Percentiles rank a stretch among this genome's conserved stretches.
phyloP scores from a whole-genome alignment of 2,797 vertebrate genomes.

The Tapera naevia region DNA sequence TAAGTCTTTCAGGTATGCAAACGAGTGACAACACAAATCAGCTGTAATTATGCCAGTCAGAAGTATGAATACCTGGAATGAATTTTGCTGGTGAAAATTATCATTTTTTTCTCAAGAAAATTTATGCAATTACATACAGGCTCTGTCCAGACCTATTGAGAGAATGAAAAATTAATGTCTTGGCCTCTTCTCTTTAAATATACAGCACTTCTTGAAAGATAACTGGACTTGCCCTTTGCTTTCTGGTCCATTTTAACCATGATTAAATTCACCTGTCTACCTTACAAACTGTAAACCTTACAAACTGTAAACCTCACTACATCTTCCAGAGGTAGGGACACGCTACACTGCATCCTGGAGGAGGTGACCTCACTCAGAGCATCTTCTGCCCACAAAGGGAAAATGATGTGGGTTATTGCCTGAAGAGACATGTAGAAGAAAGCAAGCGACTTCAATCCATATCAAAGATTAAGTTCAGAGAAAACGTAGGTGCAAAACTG shows the following conservation, averaged over 20 bases:
- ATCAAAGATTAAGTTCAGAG: not conserved
- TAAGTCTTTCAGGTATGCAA: not conserved
- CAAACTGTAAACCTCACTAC: not conserved
- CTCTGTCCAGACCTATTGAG: not conserved
- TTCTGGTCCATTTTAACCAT: not conserved
- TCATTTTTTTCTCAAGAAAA: not conserved
- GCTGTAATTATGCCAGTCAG: not conserved
- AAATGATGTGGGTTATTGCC: not conserved
- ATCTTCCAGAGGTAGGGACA: not conserved
- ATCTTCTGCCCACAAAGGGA: not conserved
- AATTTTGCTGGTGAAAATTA: not conserved
- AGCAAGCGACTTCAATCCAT: not conserved
- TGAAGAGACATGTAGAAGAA: not conserved
- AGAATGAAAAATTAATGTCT: not conserved
- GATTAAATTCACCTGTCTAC: not conserved
- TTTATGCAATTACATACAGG: not conserved
- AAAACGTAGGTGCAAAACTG: not conserved
- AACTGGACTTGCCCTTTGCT: not conserved
- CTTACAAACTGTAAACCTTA: not conserved
- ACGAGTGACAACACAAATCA: not conserved
- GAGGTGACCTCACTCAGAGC: not conserved
- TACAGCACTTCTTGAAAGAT: not conserved
- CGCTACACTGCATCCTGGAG: not conserved
- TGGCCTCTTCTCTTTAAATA: not conserved
- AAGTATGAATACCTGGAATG: not conserved